Evolutionary conservation across 2,888 invertebrate species (phyloP), one percentile per base, ranked within the genome.

Genomic region (Sabellastarte sp.): DNA sequence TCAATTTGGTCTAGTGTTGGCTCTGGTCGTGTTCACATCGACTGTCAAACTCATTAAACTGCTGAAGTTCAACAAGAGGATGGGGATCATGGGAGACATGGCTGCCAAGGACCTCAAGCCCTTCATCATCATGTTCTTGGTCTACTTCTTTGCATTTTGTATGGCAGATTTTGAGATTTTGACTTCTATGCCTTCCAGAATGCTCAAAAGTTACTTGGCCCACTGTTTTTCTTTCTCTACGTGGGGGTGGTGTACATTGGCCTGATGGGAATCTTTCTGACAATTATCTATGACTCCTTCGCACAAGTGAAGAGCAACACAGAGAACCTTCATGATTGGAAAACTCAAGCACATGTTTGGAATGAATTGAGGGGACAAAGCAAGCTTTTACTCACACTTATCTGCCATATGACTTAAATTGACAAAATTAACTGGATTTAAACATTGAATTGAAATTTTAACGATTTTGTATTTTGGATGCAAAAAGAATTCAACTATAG

Each of bases 31-130:
- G 33, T 87, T 87, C 76, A 77, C 86, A 55, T 84, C 85, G 32
- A 85, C 86, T 15, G 76, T 87, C 63, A 86, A 86, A 75, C 86
- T 87, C 78, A 84, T 86, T 63, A 85, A 85, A 73, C 77, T 87
- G 51, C 78, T 87, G 55, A 80, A 85, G 73, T 87, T 86, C 78
- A 86, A 87, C 77, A 78, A 82, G 65, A 80, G 85, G 63, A 85
- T 86, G 78, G 81, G 83, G 61, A 83, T 86, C 78, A 74, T 86
- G 60, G 84, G 85, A 0, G 79, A 80, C 60, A 72, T 77, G n/a
- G 83, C 85, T 56, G 77, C 80, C 30, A 78, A 80, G 63, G 84
- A 84, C 60, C 78, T 85, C 59, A 81, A 84, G 59, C 81, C 82
- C 30, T 87, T 86, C 76, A 78, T 79, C 56, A 73, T 85, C 60